Percentiles rank a stretch among this genome's conserved stretches.
Evolutionary conservation across 2,888 invertebrate species (phyloP).

Genomic region (Nasonia oneida): DNA sequence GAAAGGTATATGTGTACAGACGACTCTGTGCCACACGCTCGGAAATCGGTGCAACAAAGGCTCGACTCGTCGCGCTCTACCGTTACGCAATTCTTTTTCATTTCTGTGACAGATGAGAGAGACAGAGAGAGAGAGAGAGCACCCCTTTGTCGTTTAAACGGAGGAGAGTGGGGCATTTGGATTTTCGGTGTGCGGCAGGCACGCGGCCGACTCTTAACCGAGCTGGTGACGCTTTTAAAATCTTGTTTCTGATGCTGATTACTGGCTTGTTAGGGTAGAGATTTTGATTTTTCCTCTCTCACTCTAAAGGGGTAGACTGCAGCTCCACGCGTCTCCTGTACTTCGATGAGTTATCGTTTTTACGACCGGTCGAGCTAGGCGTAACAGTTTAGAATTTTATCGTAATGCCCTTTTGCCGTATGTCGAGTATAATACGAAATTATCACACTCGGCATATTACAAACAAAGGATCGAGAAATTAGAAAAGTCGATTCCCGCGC

Average conservation of each 20-base stretch:
- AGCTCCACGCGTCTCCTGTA: background rate
- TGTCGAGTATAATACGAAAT: background rate
- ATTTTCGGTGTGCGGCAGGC: conserved; percentile 37
- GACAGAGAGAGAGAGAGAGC: conserved; percentile 21
- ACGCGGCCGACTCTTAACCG: conserved; percentile 39
- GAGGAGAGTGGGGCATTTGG: conserved; percentile 56
- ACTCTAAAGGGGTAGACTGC: background rate
- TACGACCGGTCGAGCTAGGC: background rate
- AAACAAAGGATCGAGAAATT: conserved; percentile 44
- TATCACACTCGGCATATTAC: background rate
- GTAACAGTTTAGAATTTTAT: background rate
- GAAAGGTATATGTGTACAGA: conserved; percentile 59
- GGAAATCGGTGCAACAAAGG: conserved; percentile 60
- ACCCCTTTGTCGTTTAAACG: conserved; percentile 59
- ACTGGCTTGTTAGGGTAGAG: conserved; percentile 25
- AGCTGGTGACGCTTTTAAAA: conserved; percentile 36
- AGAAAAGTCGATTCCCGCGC: conserved; percentile 43
- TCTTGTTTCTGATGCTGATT: conserved; percentile 46
- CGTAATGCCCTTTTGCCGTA: no score
- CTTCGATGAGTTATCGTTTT: background rate
- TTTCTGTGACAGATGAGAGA: conserved; percentile 65
- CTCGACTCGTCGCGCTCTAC: conserved; percentile 51
- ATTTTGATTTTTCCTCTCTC: background rate
- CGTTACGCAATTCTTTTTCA: conserved; percentile 70
- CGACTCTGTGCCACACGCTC: conserved; percentile 58